Conservation (phyloP, 1,140 invertebrate species). For the Zophobas atratus region DNA sequence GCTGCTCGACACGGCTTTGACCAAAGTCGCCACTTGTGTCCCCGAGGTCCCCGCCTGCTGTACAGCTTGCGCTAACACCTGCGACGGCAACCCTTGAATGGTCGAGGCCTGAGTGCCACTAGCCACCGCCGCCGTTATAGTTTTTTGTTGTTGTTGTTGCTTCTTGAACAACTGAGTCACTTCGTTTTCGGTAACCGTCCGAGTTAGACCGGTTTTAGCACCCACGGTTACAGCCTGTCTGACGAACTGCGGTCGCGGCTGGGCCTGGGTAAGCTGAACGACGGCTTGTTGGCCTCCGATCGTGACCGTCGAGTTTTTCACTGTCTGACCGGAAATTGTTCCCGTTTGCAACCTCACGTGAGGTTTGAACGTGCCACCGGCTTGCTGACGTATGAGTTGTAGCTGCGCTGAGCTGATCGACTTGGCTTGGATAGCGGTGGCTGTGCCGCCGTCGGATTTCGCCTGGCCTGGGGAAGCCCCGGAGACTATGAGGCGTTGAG, state of each 20-base stretch:
- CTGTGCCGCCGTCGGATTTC: constrained; percentile 68
- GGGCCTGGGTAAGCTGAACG: constrained; percentile 66
- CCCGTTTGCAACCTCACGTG: constrained; percentile 68
- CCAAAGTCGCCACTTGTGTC: constrained; percentile 72
- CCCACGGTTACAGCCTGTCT: constrained; percentile 60
- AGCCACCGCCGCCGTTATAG: constrained; percentile 68
- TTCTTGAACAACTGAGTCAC: constrained; percentile 80
- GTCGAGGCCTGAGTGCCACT: constrained; percentile 59
- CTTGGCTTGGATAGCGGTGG: constrained; percentile 68
- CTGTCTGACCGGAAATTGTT: constrained; percentile 65
- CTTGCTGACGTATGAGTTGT: constrained; percentile 70
- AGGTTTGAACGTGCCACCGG: constrained; percentile 62
- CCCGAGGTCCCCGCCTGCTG: constrained; percentile 69
- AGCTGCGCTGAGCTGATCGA: constrained; percentile 69
- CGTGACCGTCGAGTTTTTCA: constrained; percentile 64
- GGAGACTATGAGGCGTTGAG: constrained; percentile 69
- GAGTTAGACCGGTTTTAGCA: constrained; percentile 67
- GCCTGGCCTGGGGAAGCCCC: constrained; percentile 65
- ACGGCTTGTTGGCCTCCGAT: constrained; percentile 64
- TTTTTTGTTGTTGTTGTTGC: constrained; percentile 72
- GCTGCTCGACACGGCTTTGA: constrained; percentile 73
- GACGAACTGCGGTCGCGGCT: constrained; percentile 63
- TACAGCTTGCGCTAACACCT: constrained; percentile 73
- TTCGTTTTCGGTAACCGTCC: constrained; percentile 78
- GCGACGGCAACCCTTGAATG: constrained; percentile 69